Evolutionary conservation across 2,797 vertebrate genomes (phyloP).

Genomic region (Semotilus atromaculatus): DNA sequence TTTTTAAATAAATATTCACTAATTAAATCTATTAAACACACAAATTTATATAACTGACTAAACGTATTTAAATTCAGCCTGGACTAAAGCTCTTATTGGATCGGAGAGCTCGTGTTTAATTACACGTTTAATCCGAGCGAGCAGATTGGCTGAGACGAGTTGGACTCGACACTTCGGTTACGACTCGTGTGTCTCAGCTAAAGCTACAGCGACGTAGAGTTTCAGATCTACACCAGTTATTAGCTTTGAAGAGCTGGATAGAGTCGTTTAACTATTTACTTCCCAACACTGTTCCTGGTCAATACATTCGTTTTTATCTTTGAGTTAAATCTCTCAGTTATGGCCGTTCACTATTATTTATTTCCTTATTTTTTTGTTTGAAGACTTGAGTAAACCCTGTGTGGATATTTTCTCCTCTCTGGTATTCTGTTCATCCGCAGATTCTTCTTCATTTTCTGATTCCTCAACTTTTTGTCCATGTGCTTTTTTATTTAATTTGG

Average conservation of each 20-base stretch:
- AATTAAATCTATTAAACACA: not conserved
- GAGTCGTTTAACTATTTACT: not conserved
- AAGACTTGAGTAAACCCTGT: conserved; percentile 61
- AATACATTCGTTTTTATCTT: not conserved
- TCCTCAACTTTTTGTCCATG: not conserved
- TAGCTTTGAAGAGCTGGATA: too few relatives aligned
- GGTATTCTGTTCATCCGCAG: conserved; percentile 1
- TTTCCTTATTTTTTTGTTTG: conserved; percentile 56
- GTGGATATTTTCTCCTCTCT: conserved; percentile 45
- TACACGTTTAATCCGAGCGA: not conserved
- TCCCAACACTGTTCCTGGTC: not conserved
- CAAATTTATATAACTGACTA: not conserved
- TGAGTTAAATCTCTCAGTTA: not conserved
- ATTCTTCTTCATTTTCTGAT: not conserved
- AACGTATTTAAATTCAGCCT: not conserved
- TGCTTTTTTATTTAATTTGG: conserved; percentile 3
- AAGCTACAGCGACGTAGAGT: not conserved
- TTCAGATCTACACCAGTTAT: too few relatives aligned
- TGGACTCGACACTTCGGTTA: not conserved
- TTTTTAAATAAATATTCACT: not conserved
- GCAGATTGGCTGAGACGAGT: not conserved
- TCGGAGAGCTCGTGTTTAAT: not conserved
- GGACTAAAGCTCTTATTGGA: not conserved
- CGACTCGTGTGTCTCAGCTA: not conserved
- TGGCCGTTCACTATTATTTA: conserved; percentile 36